phyloP scores from a whole-genome alignment of 1,140 invertebrate genomes.

The Copidosoma floridanum region DNA sequence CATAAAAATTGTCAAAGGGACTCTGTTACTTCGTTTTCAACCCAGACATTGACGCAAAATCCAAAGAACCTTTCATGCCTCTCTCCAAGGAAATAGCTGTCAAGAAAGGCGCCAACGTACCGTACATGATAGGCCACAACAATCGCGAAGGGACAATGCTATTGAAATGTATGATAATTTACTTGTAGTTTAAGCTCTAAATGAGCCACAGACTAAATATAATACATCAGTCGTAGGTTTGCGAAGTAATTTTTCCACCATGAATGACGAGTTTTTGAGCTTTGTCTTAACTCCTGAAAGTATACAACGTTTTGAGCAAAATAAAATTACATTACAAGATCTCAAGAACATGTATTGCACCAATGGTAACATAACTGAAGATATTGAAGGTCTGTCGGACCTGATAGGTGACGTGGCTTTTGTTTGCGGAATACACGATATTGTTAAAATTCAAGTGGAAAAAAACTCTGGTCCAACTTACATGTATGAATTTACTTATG shows the following conservation, averaged over 20 bases:
- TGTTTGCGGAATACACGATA: not conserved
- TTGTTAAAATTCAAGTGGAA: constrained; percentile 2
- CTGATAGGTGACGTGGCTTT: not conserved
- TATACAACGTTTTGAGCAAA: not conserved
- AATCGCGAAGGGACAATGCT: constrained; percentile 12
- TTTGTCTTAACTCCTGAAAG: too few species aligned
- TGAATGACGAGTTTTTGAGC: too few species aligned
- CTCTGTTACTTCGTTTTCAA: not conserved
- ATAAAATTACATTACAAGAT: constrained; percentile 3
- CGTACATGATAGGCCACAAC: constrained; percentile 12
- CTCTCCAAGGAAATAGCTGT: not conserved
- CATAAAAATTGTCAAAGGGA: not conserved
- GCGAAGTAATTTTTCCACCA: too few species aligned
- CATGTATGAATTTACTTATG: constrained; percentile 12
- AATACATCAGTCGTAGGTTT: too few species aligned
- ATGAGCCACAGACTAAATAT: too few species aligned
- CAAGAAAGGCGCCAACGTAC: constrained; percentile 3
- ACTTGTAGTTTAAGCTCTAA: too few species aligned
- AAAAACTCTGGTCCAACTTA: not conserved
- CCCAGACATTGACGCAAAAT: not conserved
- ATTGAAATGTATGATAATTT: too few species aligned
- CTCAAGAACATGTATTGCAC: not conserved
- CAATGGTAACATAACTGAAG: not conserved
- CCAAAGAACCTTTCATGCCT: constrained; percentile 6
- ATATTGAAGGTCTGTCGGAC: not conserved